Conservation (phyloP, 2,113 vertebrate genomes). For the Nothoprocta perdicaria region DNA sequence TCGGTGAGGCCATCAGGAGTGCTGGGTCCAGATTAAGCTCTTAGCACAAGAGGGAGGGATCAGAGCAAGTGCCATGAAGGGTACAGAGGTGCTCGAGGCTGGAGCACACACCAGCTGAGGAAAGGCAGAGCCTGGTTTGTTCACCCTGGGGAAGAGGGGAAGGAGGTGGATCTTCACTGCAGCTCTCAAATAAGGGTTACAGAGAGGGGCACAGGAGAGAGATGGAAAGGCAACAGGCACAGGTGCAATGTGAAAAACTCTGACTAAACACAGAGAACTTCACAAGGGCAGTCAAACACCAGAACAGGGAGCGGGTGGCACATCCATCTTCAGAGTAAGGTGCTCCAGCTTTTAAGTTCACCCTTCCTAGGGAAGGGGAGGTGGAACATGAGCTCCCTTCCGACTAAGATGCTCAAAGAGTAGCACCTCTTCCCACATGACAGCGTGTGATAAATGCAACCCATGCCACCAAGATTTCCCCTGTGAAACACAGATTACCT, state of each 20-base stretch:
- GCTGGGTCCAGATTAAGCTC: not conserved
- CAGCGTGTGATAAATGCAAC: not conserved
- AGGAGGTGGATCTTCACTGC: not conserved
- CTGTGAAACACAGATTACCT: not conserved
- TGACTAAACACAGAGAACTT: not conserved
- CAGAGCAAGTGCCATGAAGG: not conserved
- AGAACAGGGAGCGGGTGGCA: not conserved
- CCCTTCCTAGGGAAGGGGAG: not conserved
- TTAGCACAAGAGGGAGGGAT: not conserved
- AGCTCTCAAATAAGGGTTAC: not conserved
- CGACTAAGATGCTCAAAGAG: not conserved
- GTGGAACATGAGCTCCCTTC: not conserved
- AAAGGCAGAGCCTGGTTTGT: not conserved
- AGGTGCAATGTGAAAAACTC: not conserved
- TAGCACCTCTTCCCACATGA: not conserved
- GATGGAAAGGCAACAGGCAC: not conserved
- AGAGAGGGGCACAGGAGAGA: not conserved
- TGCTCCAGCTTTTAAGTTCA: not conserved
- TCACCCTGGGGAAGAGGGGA: not conserved
- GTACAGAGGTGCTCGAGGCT: not conserved
- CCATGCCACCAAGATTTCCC: not conserved
- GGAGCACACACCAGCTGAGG: not conserved
- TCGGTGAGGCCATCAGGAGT: accelerated
- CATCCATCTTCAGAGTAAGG: not conserved
- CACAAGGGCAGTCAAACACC: not conserved